Evolutionary conservation across 2,797 vertebrate species (phyloP).

Genomic region (Ctenopoma multispine): DNA sequence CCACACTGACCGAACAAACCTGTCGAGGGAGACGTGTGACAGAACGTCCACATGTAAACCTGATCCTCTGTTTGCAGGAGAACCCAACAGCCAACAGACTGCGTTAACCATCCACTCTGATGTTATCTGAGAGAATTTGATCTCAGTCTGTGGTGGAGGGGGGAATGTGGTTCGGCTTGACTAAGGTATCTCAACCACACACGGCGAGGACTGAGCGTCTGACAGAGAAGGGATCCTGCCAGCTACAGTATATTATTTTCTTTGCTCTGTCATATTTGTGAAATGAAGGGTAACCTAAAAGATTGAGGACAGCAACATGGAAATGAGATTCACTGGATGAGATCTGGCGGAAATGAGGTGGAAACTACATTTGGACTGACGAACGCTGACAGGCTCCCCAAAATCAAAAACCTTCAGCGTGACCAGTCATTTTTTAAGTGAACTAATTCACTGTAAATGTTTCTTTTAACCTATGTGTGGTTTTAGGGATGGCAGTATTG

Average conservation of each 20-base stretch:
- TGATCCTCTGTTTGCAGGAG: slow-evolving; percentile 71
- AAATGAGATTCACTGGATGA: slow-evolving; percentile 54
- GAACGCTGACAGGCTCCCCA: slow-evolving; percentile 16
- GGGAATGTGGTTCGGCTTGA: slow-evolving; percentile 36
- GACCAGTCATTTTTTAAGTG: slow-evolving; percentile 15
- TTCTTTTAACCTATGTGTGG: not conserved
- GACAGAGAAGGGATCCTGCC: slow-evolving; percentile 19
- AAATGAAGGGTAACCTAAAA: slow-evolving; percentile 41
- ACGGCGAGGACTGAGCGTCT: slow-evolving; percentile 32
- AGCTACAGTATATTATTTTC: slow-evolving; percentile 40
- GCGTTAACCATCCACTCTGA: slow-evolving; percentile 57
- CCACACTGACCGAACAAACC: slow-evolving; percentile 74
- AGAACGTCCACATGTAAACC: slow-evolving; percentile 59
- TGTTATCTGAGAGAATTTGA: slow-evolving; percentile 75
- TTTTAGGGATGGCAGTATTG: not conserved
- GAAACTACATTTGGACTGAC: slow-evolving; percentile 41
- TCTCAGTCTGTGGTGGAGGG: slow-evolving; percentile 41
- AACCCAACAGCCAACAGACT: slow-evolving; percentile 63
- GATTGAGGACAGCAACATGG: slow-evolving; percentile 27
- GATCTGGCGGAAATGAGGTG: slow-evolving; percentile 36
- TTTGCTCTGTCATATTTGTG: slow-evolving; percentile 45
- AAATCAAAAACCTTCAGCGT: slow-evolving; percentile 19
- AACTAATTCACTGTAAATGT: slow-evolving; percentile 1
- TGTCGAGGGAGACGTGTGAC: slow-evolving; percentile 46
- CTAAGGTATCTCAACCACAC: slow-evolving; percentile 55